phyloP scores from a whole-genome alignment of 2,113 vertebrate species.

The Dendrocopos noguchii region DNA sequence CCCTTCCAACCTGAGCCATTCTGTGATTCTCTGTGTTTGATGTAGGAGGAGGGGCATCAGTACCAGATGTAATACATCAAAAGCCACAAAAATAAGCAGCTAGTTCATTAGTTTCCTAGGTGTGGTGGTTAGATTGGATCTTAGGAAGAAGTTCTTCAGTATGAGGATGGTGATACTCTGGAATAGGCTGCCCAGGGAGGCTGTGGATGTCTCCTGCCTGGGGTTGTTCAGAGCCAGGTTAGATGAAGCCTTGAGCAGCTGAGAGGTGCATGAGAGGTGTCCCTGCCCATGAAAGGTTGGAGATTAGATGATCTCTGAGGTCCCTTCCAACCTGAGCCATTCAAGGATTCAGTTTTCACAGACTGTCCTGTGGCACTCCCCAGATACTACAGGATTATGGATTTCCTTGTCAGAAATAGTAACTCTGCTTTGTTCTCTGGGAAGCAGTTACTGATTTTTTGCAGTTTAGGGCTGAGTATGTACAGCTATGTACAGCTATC shows the following conservation, averaged over 20 bases:
- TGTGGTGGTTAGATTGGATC: neutral
- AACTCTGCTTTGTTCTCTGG: neutral
- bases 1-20: too few species aligned
- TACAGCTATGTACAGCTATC: neutral
- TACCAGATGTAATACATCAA: neutral
- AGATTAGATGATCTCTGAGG: too few species aligned
- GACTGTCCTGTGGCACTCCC: neutral
- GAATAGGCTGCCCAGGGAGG: too few species aligned
- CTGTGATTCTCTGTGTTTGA: neutral
- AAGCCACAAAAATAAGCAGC: neutral
- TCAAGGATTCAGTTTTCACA: neutral
- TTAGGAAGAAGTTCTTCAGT: too few species aligned
- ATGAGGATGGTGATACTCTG: too few species aligned
- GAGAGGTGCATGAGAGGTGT: too few species aligned
- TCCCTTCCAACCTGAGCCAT: too few species aligned
- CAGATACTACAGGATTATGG: neutral
- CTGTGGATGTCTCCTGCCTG: too few species aligned
- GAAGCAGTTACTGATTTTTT: neutral
- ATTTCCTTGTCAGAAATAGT: neutral
- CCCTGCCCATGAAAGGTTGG: too few species aligned
- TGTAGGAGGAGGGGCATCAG: neutral
- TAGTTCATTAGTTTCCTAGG: neutral
- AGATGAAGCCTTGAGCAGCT: too few species aligned
- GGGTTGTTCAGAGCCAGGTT: too few species aligned
- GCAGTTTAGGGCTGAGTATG: neutral